Base-by-base conservation (phyloP, 2,888 invertebrate species). In the Linyphia triangularis region DNA sequence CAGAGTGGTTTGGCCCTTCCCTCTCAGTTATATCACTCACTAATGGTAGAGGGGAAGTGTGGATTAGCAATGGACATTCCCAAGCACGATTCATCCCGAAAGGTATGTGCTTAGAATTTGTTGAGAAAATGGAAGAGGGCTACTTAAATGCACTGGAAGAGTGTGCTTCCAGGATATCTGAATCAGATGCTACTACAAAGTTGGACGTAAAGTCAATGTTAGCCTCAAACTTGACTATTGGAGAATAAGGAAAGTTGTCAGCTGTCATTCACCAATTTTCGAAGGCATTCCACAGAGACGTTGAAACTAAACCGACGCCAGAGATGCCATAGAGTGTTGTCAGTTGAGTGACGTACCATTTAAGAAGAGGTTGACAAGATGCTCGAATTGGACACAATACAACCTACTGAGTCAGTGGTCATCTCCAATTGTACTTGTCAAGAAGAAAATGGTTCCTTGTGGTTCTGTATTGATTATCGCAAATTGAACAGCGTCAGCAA, bases 371-470 rank as follows among this genome's bases (percentile, higher is more conserved):
- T n/a, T n/a, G n/a, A n/a, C n/a, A n/a, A n/a, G 26, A 70, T 69
- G 69, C 26, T 81, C 0, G n/a, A 57, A 0, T 2, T 7, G 30
- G 69, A 22, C 16, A 57, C 69, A 30, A 19, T 51, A 10, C 19
- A 30, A n/a, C 43, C 40, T 22, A 65, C 43, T 7, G 78, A 37
- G 78, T 22, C 65, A 10, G 13, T 79, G 51, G 79, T 79, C 67
- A 1, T 67, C 51, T 13, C 40, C n/a, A n/a, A n/a, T n/a, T n/a
- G n/a, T n/a, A n/a, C n/a, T n/a, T n/a, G 10, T 40, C 40, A 16
- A 4, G 0, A 9, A 40, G 16, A 40, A 16, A 16, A 40, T 3
- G 40, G 40, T 16, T 13, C 10, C 40, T 40, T 9, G 40, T 13
- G 40, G 16, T 40, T 40, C 10, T 65, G 40, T 30, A 16, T 63